Conservation (phyloP, 2,888 invertebrate genomes). For the Gastracanthus pulcherrimus region DNA sequence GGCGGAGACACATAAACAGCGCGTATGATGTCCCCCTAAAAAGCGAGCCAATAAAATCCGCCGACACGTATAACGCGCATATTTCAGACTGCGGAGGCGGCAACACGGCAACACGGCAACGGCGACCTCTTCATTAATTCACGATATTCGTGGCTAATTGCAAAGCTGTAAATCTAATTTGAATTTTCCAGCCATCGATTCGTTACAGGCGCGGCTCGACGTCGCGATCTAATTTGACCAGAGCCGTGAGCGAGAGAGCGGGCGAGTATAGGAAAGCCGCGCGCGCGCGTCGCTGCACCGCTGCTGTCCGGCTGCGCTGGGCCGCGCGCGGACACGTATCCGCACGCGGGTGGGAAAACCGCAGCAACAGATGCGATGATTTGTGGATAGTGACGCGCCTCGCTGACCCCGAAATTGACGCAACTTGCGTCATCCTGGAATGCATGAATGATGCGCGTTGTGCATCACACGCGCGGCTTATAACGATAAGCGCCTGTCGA, state of each 20-base stretch:
- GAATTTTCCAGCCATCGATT: slow-evolving; percentile 70
- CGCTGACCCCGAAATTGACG: slow-evolving; percentile 61
- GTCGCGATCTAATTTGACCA: slow-evolving; percentile 67
- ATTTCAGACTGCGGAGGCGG: background rate
- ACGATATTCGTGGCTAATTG: slow-evolving; percentile 54
- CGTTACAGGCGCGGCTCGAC: slow-evolving; percentile 61
- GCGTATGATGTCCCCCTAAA: too few relatives aligned
- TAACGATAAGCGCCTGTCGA: slow-evolving; percentile 40
- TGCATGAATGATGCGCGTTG: slow-evolving; percentile 15
- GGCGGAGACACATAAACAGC: background rate
- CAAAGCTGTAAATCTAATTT: slow-evolving; percentile 68
- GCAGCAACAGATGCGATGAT: slow-evolving; percentile 72
- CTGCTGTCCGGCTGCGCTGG: background rate
- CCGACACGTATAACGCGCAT: background rate
- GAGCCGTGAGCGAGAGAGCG: too few relatives aligned
- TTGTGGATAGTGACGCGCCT: slow-evolving; percentile 65
- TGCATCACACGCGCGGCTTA: slow-evolving; percentile 8
- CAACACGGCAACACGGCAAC: background rate
- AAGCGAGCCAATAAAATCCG: background rate
- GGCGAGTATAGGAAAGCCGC: too few relatives aligned
- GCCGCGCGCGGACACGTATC: background rate
- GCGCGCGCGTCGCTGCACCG: too few relatives aligned
- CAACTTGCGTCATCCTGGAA: slow-evolving; percentile 46
- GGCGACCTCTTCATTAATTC: slow-evolving; percentile 38
- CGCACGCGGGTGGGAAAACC: slow-evolving; percentile 62